A percentile compares a stretch with the other conserved stretches of the same genome.
Conservation (phyloP, 2,888 invertebrate species). For the Matsumyia berberina region DNA sequence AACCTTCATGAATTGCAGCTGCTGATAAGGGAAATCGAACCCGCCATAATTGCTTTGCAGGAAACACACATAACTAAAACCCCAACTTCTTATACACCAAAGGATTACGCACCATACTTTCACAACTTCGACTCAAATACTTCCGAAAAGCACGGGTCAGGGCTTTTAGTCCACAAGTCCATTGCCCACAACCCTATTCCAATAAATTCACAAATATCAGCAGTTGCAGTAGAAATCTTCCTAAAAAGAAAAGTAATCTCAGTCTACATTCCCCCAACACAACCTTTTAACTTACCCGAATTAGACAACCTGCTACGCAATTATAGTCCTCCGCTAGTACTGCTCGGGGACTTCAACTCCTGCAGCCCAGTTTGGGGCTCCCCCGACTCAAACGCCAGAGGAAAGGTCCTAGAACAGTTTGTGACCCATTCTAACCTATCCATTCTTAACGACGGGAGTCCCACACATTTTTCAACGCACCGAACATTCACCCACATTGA, state of each 20-base stretch:
- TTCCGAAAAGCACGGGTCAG: background rate
- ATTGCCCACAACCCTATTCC: constrained; percentile 9
- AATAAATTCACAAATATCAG: constrained; percentile 17
- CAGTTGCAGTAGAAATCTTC: constrained; percentile 27
- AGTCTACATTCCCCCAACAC: constrained; percentile 20
- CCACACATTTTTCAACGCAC: constrained; percentile 60
- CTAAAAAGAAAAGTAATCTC: constrained; percentile 12
- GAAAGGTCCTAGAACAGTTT: constrained; percentile 32
- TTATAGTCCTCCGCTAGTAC: constrained; percentile 1
- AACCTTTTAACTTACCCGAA: constrained; percentile 11
- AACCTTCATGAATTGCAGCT: background rate
- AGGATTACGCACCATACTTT: constrained; percentile 6
- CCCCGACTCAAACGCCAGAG: constrained; percentile 21
- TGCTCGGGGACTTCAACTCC: constrained; percentile 54
- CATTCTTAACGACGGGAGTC: constrained; percentile 53
- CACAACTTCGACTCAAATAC: background rate
- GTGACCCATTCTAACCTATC: constrained; percentile 30
- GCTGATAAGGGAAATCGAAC: background rate
- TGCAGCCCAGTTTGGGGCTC: constrained; percentile 60
- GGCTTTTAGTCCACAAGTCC: constrained; percentile 4
- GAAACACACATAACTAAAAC: background rate
- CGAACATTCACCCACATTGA: constrained; percentile 48
- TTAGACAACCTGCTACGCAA: background rate
- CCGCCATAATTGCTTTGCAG: background rate
- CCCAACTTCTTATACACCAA: background rate